A percentile compares a stretch with the other conserved stretches of the same genome.
Evolutionary conservation across 2,113 vertebrate species (phyloP).

Genomic region (Seriola rivoliana): DNA sequence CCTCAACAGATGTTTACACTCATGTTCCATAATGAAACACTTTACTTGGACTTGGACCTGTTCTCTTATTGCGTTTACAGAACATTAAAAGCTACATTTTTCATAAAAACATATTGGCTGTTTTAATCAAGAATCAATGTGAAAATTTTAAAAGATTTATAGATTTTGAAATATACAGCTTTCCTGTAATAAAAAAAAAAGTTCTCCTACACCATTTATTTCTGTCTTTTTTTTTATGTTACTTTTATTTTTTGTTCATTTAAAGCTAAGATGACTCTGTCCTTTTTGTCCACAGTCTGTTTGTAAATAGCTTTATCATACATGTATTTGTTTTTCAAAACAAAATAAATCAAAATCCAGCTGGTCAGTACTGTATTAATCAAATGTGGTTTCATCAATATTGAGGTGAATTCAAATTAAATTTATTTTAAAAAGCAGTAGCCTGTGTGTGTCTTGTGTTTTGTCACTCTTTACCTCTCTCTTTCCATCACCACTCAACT

Average conservation of each 20-base stretch:
- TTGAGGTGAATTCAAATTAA: constrained; percentile 4
- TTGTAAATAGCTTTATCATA: not conserved
- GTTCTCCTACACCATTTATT: not conserved
- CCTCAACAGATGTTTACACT: not conserved
- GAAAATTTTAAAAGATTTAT: not conserved
- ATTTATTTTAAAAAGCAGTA: not conserved
- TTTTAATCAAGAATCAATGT: not conserved
- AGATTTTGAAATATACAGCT: not conserved
- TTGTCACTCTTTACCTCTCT: not conserved
- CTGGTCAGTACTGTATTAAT: not conserved
- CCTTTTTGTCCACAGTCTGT: not conserved
- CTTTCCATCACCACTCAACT: not conserved
- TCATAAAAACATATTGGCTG: not conserved
- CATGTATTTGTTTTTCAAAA: not conserved
- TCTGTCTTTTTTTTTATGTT: not conserved
- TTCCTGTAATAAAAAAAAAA: not conserved
- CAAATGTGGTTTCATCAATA: not conserved
- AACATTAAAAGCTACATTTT: not conserved
- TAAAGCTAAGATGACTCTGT: not conserved
- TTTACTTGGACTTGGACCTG: constrained; percentile 9
- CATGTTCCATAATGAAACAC: constrained; percentile 17
- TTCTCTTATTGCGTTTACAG: not conserved
- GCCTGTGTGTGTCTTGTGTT: constrained; percentile 18
- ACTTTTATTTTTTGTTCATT: not conserved
- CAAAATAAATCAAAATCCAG: not conserved